A percentile compares a stretch with the other conserved stretches of the same genome.
phyloP scores from a whole-genome alignment of 2,113 vertebrate genomes.

The Corapipo altera region DNA sequence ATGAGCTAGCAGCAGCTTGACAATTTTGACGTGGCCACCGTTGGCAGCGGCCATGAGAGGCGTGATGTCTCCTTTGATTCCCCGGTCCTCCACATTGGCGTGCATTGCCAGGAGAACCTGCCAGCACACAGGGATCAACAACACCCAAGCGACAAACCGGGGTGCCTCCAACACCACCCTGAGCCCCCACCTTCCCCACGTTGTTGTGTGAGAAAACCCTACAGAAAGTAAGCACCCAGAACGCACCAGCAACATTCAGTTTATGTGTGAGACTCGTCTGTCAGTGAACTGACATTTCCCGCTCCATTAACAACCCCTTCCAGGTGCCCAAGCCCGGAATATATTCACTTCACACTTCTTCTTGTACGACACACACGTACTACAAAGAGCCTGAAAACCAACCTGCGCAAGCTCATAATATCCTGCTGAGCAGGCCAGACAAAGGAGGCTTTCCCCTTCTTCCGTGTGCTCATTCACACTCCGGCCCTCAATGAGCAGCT shows the following conservation, averaged over 20 bases:
- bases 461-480: slow-evolving; percentile 99
- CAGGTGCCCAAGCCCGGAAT: rapidly evolving
- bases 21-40: slow-evolving; percentile 97
- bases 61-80: slow-evolving; percentile 98
- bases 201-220: not conserved
- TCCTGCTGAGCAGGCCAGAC: slow-evolving; percentile 96
- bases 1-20: slow-evolving; percentile 97
- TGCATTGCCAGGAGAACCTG: slow-evolving; percentile 99
- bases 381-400: not conserved
- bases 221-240: not conserved
- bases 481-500: slow-evolving; percentile 95
- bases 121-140: not conserved
- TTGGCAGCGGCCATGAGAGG: slow-evolving; percentile 99
- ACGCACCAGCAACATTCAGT: not conserved
- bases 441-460: slow-evolving; percentile 97
- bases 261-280: rapidly evolving
- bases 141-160: not conserved
- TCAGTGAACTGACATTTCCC: not conserved
- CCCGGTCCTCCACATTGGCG: slow-evolving; percentile 97
- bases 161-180: not conserved
- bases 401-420: slow-evolving; percentile 99
- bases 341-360: not conserved
- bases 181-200: not conserved
- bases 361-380: rapidly evolving
- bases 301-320: not conserved